phyloP scores from a whole-genome alignment of 2,888 invertebrate species.

The Alsophila aescularia region DNA sequence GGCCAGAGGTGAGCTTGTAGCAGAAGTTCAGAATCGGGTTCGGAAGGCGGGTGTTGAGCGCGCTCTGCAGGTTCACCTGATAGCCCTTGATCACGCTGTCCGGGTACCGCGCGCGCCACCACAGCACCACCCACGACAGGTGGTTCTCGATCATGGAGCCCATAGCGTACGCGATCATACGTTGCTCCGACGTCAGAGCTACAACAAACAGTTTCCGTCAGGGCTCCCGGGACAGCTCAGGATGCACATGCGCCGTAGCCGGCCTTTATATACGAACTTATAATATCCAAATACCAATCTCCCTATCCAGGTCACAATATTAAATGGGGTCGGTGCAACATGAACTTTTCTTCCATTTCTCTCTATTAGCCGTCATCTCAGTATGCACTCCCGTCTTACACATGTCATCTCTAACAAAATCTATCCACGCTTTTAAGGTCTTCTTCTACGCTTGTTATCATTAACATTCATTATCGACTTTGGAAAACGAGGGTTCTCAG shows the following conservation, averaged over 20 bases:
- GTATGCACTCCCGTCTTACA: no score
- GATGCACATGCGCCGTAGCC: slow-evolving; percentile 69
- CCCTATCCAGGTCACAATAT: no score
- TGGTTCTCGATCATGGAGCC: slow-evolving; percentile 98
- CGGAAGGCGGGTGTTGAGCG: slow-evolving; percentile 94
- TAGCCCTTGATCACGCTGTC: slow-evolving; percentile 95
- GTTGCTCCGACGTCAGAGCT: slow-evolving; percentile 92
- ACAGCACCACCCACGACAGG: slow-evolving; percentile 94
- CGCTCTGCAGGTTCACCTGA: slow-evolving; percentile 95
- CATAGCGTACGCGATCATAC: slow-evolving; percentile 95
- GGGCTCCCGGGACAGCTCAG: slow-evolving; percentile 15
- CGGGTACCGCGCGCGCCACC: slow-evolving; percentile 97
- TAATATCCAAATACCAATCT: no score
- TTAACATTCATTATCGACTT: no score
- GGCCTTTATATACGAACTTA: slow-evolving; percentile 43
- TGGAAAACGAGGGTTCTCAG: no score
- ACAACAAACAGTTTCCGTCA: slow-evolving; percentile 38
- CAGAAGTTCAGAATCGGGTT: slow-evolving; percentile 94
- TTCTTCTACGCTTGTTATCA: no score
- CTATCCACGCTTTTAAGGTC: no score
- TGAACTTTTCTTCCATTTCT: no score
- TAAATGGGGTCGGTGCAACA: no score
- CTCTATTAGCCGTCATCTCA: no score
- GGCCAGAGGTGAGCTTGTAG: slow-evolving; percentile 93
- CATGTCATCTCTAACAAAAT: no score